These are phyloP conservation scores for Apostichopus leukothele DNA, from an alignment of 53 echinoderm and acorn worm genomes.

Conservation along the genomic window DNA sequence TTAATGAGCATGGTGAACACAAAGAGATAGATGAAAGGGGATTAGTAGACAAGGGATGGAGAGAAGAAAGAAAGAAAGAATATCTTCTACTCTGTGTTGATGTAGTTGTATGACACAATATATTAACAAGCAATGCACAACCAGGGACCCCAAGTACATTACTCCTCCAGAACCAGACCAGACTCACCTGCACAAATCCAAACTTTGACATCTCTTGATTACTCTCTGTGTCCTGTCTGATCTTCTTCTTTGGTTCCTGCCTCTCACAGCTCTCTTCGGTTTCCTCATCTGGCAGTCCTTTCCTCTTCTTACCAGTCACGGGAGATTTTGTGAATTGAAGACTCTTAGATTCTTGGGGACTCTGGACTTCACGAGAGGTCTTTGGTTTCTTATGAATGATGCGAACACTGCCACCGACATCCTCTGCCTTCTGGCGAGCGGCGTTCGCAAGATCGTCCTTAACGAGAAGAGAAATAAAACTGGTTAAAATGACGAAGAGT, in stretches of 20 bases:
- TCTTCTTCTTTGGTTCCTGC: slow-evolving; percentile 16
- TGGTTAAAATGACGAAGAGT: neutral
- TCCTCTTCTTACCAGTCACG: slow-evolving; percentile 3
- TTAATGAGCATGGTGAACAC: no score
- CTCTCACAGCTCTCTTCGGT: neutral
- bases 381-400: slow-evolving; percentile 42
- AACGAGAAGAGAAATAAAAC: neutral
- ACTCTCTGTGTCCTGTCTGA: neutral
- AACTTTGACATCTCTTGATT: neutral
- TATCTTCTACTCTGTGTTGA: no score
- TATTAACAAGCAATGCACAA: no score
- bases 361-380: neutral
- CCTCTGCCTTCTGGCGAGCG: slow-evolving; percentile 62
- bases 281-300: neutral
- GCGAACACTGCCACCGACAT: slow-evolving; percentile 64
- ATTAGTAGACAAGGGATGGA: no score
- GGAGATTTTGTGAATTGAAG: neutral
- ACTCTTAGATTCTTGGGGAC: neutral
- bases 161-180: no score
- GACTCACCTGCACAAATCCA: slow-evolving; percentile 33
- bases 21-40: no score
- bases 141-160: no score
- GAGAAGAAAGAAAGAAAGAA: no score
- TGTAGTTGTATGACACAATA: no score
- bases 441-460: slow-evolving; percentile 70